Evolutionary conservation across 2,113 vertebrate genomes (phyloP).

Genomic region (Tylochromis polylepis): DNA sequence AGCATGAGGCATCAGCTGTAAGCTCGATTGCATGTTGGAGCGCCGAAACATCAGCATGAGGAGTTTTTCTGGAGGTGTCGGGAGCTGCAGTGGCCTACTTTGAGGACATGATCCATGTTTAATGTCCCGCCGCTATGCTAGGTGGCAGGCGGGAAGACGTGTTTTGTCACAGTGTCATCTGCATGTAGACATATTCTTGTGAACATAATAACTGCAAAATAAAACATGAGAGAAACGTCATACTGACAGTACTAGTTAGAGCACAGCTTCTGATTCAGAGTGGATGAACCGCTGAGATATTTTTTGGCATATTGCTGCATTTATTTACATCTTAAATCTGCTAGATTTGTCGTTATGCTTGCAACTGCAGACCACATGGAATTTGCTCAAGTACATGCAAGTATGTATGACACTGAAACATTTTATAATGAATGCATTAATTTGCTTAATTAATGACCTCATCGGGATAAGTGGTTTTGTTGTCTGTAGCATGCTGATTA

Average conservation of each 20-base stretch:
- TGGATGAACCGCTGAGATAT: neutral
- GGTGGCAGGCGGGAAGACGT: neutral
- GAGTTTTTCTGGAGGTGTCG: conserved; percentile 13
- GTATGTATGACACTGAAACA: neutral
- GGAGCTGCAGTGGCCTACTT: conserved; percentile 43
- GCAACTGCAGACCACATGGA: neutral
- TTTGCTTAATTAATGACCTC: conserved; percentile 42
- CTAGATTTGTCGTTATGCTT: neutral
- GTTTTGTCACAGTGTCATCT: conserved; percentile 17
- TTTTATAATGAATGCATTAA: conserved; percentile 17
- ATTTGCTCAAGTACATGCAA: neutral
- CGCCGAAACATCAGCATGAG: neutral
- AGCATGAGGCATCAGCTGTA: neutral
- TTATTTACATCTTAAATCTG: neutral
- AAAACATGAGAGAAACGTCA: neutral
- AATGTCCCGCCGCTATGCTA: conserved; percentile 1
- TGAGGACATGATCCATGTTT: conserved; percentile 46
- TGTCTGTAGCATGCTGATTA: conserved; percentile 5
- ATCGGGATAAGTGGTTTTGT: neutral
- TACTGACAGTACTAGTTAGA: neutral
- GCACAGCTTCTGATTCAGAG: neutral
- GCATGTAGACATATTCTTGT: neutral
- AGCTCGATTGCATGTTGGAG: neutral
- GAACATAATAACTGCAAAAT: neutral
- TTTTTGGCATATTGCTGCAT: neutral